Evolutionary conservation across 2,888 invertebrate species (phyloP), one percentile per base, ranked within the genome.

Genomic region (Gibbula magus): DNA sequence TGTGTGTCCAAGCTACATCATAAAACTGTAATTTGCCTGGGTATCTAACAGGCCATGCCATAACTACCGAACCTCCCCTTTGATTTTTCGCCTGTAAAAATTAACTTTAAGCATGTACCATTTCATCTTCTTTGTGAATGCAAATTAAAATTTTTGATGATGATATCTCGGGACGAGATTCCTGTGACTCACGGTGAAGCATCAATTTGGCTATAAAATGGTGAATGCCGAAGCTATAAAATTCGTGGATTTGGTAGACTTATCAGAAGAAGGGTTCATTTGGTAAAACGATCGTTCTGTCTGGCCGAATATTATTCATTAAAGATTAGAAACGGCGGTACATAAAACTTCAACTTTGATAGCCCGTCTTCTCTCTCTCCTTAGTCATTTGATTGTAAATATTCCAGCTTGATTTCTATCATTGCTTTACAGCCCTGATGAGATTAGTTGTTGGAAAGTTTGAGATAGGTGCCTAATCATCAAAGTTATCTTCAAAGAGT

Each of bases 41-140:
- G 29, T 18, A 18, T 61, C 61, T 22, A 61, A 61, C 61, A 29
- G 61, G 25, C 61, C 61, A 61, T 61, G 29, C 29, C 61, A 61
- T 22, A 61, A 61, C 29, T 61, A 29, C 18, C 1, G 18, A 61
- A 13, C 61, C 20, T 61, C 61, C 16, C 29, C 61, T 61, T 61
- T 61, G 61, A 61, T 61, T 61, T 25, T 29, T 61, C 13, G 25
- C 16, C 61, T 29, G 61, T 61, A 61, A 61, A 29, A 61, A 61
- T 61, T 61, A 61, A 61, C 61, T 61, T 25, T 29, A 61, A 29
- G 61, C 61, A 61, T 61, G 16, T 61, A 61, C 61, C 61, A 61
- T 61, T 61, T 29, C 29, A 25, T 61, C 16, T 61, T 29, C 61
- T 61, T 61, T 61, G 61, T 61, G 61, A 2, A 61, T 61, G 18